phyloP scores from a whole-genome alignment of 1,140 invertebrate genomes.

The Delia radicum region DNA sequence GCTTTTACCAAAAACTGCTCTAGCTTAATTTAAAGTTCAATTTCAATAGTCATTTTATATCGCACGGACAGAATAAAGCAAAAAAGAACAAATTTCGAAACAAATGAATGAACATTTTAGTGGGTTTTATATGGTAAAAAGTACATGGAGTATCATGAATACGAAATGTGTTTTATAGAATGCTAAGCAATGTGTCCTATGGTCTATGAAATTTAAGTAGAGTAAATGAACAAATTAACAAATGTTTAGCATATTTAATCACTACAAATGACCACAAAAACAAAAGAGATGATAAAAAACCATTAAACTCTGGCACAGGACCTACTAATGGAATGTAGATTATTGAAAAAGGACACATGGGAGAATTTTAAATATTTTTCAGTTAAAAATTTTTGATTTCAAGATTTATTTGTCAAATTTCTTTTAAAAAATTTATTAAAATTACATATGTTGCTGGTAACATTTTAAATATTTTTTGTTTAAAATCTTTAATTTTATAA shows the following conservation, averaged over 20 bases:
- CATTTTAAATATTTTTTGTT: not conserved
- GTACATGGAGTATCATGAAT: not conserved
- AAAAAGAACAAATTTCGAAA: not conserved
- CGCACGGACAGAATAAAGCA: not conserved
- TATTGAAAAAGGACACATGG: no score
- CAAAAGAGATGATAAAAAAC: not conserved
- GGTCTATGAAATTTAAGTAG: no score
- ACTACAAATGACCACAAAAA: not conserved
- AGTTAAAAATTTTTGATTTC: no score
- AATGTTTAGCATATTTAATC: constrained; percentile 2
- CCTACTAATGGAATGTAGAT: no score
- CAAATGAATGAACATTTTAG: not conserved
- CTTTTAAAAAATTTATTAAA: no score
- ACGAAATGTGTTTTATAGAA: not conserved
- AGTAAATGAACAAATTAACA: constrained; percentile 1
- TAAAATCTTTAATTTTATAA: not conserved
- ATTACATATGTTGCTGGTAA: not conserved
- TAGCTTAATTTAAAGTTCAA: not conserved
- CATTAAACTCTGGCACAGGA: no score
- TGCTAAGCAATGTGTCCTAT: not conserved
- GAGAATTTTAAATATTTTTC: no score
- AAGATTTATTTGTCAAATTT: no score
- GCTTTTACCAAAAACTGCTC: no score
- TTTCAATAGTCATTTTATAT: not conserved
- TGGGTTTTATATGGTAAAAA: not conserved